Evolutionary conservation across 2,888 invertebrate species (phyloP).

Genomic region (Machimus rusticus): DNA sequence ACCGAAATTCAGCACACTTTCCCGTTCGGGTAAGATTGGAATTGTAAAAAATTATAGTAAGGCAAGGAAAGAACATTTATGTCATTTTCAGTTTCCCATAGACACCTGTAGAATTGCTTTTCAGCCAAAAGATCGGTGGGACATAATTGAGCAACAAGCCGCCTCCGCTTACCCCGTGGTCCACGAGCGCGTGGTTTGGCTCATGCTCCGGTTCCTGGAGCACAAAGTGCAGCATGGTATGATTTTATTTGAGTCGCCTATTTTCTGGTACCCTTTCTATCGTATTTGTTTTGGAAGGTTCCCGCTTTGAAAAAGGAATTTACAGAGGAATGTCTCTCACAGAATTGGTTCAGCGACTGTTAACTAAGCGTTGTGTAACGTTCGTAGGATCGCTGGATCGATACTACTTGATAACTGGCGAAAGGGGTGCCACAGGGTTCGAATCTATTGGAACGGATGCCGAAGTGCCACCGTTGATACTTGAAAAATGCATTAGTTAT

Average conservation of each 20-base stretch:
- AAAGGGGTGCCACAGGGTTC: conserved; percentile 65
- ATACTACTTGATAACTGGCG: conserved; percentile 61
- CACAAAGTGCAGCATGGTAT: conserved; percentile 65
- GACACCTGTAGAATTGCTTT: conserved; percentile 56
- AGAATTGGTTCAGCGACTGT: conserved; percentile 65
- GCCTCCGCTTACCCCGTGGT: conserved; percentile 73
- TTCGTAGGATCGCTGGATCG: conserved; percentile 64
- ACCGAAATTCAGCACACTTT: conserved; percentile 41
- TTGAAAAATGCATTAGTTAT: conserved; percentile 66
- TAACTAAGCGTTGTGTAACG: conserved; percentile 65
- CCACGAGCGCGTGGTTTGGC: conserved; percentile 70
- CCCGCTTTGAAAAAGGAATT: conserved; percentile 56
- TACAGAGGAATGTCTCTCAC: conserved; percentile 63
- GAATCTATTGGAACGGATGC: conserved; percentile 64
- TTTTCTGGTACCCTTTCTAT: background rate
- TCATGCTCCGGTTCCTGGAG: conserved; percentile 71
- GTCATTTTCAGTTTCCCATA: conserved; percentile 55
- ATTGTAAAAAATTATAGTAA: background rate
- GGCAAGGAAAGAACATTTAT: background rate
- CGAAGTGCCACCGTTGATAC: conserved; percentile 63
- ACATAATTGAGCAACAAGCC: conserved; percentile 55
- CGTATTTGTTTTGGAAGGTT: conserved; percentile 51
- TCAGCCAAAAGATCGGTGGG: conserved; percentile 53
- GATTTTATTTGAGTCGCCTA: background rate
- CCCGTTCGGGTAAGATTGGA: conserved; percentile 34